These are phyloP conservation scores for Hyppa rectilinea DNA, from an alignment of 2,888 invertebrate genomes.

Conservation along the genomic window DNA sequence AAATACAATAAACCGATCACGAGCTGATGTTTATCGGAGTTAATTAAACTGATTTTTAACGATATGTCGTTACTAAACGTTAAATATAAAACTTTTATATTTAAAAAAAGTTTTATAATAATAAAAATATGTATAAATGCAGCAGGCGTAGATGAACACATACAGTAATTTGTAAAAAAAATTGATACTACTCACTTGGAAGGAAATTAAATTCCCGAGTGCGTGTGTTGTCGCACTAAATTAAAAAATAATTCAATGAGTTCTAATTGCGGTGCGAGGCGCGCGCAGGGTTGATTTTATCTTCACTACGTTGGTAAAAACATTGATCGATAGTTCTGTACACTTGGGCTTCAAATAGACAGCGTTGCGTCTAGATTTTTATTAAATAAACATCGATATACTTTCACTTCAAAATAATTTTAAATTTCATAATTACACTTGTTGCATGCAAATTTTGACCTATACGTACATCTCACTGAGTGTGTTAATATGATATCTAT, in stretches of 20 bases:
- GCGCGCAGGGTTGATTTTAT: constrained; percentile 75
- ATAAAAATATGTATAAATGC: constrained; percentile 49
- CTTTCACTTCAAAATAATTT: not conserved
- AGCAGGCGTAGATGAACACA: constrained; percentile 48
- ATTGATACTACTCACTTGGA: constrained; percentile 58
- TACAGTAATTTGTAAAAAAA: constrained; percentile 55
- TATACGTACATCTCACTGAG: constrained; percentile 6
- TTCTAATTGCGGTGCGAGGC: constrained; percentile 71
- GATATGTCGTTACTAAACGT: constrained; percentile 7
- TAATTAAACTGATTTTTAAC: constrained; percentile 26
- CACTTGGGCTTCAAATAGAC: constrained; percentile 67
- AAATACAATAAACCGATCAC: constrained; percentile 29
- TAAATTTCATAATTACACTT: constrained; percentile 9
- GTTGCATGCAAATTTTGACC: constrained; percentile 42
- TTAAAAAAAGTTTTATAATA: constrained; percentile 13
- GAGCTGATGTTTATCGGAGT: constrained; percentile 18
- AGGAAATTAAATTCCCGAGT: constrained; percentile 71
- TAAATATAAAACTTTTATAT: constrained; percentile 25
- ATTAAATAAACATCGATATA: constrained; percentile 27
- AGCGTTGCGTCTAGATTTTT: constrained; percentile 53
- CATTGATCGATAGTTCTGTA: constrained; percentile 73
- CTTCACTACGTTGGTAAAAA: constrained; percentile 68
- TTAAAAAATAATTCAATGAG: constrained; percentile 77
- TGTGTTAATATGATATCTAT: constrained; percentile 30
- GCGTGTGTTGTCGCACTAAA: constrained; percentile 76